Evolutionary conservation across 2,888 invertebrate species (phyloP).

Genomic region (Eupithecia inturbata): DNA sequence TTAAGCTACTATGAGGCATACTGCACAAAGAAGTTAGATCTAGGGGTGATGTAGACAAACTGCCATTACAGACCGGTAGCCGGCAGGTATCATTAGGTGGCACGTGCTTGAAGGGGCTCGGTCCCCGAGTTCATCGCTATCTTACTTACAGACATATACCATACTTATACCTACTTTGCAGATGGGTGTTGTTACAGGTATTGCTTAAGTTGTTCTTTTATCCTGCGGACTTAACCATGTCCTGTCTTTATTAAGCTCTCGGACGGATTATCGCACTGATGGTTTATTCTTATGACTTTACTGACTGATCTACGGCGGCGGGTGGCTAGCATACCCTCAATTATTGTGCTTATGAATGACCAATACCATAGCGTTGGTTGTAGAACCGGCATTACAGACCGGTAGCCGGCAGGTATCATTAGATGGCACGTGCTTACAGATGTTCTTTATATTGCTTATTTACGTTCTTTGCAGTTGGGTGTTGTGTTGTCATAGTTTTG

Average conservation of each 20-base stretch:
- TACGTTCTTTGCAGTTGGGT: background rate
- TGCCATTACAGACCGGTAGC: constrained; percentile 47
- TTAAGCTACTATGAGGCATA: background rate
- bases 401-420: constrained; percentile 55
- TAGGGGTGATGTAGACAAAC: constrained; percentile 37
- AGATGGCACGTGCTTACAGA: constrained; percentile 64
- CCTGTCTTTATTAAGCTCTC: too few species aligned
- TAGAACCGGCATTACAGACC: constrained; percentile 47
- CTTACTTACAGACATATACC: too few species aligned
- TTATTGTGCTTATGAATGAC: too few species aligned
- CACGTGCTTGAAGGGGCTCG: constrained; percentile 62
- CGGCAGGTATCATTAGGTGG: constrained; percentile 60
- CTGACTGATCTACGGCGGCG: too few species aligned
- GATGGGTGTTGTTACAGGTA: background rate
- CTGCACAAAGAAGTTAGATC: background rate
- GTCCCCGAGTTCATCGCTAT: constrained; percentile 36
- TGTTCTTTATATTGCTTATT: constrained; percentile 37
- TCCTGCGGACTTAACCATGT: background rate
- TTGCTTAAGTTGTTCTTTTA: background rate
- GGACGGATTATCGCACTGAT: too few species aligned
- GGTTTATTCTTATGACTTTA: too few species aligned
- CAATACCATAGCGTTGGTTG: too few species aligned
- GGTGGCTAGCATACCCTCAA: too few species aligned
- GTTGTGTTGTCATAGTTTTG: background rate
- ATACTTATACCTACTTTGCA: background rate